Conservation (phyloP, 2,888 invertebrate species). For the Spicauda simplicius region DNA sequence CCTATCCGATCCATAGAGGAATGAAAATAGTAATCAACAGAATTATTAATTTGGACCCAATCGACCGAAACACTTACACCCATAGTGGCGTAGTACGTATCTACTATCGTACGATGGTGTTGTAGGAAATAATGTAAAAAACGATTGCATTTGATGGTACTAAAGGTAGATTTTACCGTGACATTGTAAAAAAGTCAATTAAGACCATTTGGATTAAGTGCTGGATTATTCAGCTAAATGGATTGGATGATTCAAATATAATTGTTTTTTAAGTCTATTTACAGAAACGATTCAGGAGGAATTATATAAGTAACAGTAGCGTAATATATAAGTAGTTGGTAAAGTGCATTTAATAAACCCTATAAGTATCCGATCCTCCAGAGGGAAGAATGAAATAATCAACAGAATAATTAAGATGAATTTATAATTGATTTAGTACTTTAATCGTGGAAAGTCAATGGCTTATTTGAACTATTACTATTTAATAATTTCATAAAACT, state of each 20-base stretch:
- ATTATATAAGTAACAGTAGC: too few relatives aligned
- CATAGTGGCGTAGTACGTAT: slow-evolving; percentile 23
- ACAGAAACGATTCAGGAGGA: not conserved
- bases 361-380: too few relatives aligned
- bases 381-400: too few relatives aligned
- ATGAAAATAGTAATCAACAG: too few relatives aligned
- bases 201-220: not conserved
- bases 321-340: too few relatives aligned
- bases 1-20: too few relatives aligned
- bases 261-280: not conserved
- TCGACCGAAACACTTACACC: slow-evolving; percentile 42
- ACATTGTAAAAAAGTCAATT: not conserved
- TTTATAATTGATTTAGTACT: too few relatives aligned
- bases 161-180: not conserved
- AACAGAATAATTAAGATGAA: too few relatives aligned
- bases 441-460: too few relatives aligned
- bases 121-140: slow-evolving; percentile 10
- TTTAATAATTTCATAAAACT: too few relatives aligned
- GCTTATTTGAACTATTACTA: too few relatives aligned
- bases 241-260: not conserved
- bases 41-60: slow-evolving; percentile 44
- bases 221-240: not conserved
- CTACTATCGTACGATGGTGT: slow-evolving; percentile 13
- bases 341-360: too few relatives aligned
- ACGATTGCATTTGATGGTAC: slow-evolving; percentile 10